phyloP scores from a whole-genome alignment of 2,888 invertebrate genomes.

The Peribatodes rhomboidaria region DNA sequence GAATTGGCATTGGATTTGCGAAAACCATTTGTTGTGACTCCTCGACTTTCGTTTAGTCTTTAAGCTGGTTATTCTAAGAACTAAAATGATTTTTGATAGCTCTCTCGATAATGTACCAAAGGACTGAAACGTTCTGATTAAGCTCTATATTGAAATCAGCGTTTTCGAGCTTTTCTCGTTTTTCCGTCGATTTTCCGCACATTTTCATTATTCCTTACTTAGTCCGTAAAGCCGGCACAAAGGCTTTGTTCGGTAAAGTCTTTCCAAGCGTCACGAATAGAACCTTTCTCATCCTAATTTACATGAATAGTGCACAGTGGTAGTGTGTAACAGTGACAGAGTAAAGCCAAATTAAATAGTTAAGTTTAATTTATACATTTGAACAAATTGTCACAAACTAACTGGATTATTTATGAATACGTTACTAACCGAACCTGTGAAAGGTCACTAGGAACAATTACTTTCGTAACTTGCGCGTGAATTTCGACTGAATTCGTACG shows the following conservation, averaged over 20 bases:
- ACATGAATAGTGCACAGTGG: slow-evolving; percentile 64
- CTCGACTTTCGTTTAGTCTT: background rate
- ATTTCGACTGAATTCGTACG: no score
- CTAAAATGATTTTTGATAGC: background rate
- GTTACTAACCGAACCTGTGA: no score
- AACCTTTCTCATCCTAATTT: slow-evolving; percentile 68
- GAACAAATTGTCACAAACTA: background rate
- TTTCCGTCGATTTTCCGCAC: slow-evolving; percentile 54
- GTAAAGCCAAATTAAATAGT: background rate
- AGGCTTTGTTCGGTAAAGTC: slow-evolving; percentile 64
- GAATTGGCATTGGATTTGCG: no score
- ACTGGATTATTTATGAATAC: background rate
- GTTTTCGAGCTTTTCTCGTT: slow-evolving; percentile 50
- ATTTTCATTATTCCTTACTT: slow-evolving; percentile 71
- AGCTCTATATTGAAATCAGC: slow-evolving; percentile 42
- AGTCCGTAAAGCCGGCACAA: slow-evolving; percentile 63
- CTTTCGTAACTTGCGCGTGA: no score
- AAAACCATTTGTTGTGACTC: background rate
- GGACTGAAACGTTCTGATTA: slow-evolving; percentile 21
- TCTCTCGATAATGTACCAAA: slow-evolving; percentile 15
- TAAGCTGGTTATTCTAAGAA: background rate
- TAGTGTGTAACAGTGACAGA: slow-evolving; percentile 22
- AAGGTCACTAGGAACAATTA: no score
- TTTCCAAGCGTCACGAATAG: slow-evolving; percentile 58
- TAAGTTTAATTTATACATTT: no score